A percentile compares a stretch with the other conserved stretches of the same genome.
Evolutionary conservation across 2,113 vertebrate genomes (phyloP).

Genomic region (Odobenus rosmarus): DNA sequence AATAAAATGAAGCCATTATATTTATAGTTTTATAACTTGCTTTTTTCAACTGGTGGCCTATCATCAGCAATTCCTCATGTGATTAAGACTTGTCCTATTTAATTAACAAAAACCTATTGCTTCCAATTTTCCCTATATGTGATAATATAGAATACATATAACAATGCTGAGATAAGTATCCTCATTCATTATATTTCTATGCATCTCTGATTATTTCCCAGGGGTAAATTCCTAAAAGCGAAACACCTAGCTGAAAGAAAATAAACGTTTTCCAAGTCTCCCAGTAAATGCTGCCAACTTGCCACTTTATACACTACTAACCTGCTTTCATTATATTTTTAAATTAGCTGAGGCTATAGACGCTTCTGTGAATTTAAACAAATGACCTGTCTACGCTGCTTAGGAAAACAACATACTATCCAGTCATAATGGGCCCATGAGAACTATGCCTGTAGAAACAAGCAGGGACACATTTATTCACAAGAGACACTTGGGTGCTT

Average conservation of each 20-base stretch:
- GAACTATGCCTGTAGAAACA: conserved; percentile 18
- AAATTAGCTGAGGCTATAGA: conserved; percentile 45
- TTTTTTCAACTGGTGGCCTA: not conserved
- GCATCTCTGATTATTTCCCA: not conserved
- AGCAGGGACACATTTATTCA: not conserved
- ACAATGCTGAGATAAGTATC: not conserved
- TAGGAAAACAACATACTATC: conserved; percentile 44
- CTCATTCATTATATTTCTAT: not conserved
- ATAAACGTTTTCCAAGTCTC: conserved; percentile 15
- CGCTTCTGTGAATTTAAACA: conserved; percentile 46
- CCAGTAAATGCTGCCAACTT: not conserved
- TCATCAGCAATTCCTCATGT: not conserved
- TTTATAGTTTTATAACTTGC: conserved; percentile 15
- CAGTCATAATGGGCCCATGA: not conserved
- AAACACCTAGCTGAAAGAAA: conserved; percentile 46
- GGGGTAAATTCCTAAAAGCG: conserved; percentile 48
- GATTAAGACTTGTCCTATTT: not conserved
- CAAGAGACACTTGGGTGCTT: not conserved
- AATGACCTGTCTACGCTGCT: conserved; percentile 34
- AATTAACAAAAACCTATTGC: not conserved
- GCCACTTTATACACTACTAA: not conserved
- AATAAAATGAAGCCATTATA: not conserved
- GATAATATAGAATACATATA: not conserved
- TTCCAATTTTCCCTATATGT: not conserved
- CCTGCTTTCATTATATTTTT: not conserved